Base-by-base conservation (phyloP, 2,888 invertebrate genomes). In the Trissolcus japonicus region DNA sequence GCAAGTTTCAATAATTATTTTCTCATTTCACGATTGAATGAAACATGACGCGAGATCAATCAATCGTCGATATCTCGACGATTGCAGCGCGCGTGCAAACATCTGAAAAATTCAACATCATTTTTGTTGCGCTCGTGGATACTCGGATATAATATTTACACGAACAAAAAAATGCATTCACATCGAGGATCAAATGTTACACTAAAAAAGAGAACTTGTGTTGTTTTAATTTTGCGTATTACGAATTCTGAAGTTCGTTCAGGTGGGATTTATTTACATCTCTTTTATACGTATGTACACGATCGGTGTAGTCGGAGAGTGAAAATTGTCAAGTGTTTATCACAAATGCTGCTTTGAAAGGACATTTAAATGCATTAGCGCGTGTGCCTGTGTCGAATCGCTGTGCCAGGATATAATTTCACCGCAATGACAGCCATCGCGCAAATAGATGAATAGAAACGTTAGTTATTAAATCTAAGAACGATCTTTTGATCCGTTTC, bases 391-490 rank as follows among this genome's bases (percentile, higher is more conserved):
- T 35, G 4, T 41, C n/a, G 29, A 6, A 13, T 13, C 11, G 19
- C 51, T 16, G 51, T 67, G 14, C 54, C 56, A 54, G 40, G 62
- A n/a, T n/a, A 69, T 59, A 61, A 69, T 69, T 69, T 69, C 50
- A 62, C 62, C 50, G 61, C 17, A 35, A 59, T 46, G 68, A 60
- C 68, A 68, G 51, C 67, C 61, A 21, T 19, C 59, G 46, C 46
- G 35, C 48, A 16, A 13, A 7, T 11, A 55, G 50, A 69, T 61
- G 40, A 69, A 61, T 69, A 50, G 55, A 61, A 29, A 40, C 25
- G 41, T 68, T 50, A 61, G 61, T 69, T 69, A 68, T 60, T 60
- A 60, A 68, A 59, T 51, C 46, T 50, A 35, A 40, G 54, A 14
- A 16, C 14, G 7, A 46, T 46, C 46, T 46, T 46, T 46, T 4